These are phyloP conservation scores for Teleiodes luculella DNA, from an alignment of 2,888 invertebrate species.

Conservation along the genomic window DNA sequence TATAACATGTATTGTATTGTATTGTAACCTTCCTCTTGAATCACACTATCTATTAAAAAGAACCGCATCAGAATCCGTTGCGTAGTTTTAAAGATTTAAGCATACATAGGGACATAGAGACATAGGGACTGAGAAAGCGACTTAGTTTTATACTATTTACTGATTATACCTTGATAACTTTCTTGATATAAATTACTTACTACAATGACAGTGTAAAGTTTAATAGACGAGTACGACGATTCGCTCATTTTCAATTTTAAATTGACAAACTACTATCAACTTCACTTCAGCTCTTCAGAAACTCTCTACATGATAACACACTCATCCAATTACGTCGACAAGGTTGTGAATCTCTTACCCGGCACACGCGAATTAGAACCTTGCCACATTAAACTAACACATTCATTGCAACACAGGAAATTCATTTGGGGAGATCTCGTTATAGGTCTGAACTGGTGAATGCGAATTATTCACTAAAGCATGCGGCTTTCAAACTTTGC, in stretches of 20 bases:
- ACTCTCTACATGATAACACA: constrained; percentile 9
- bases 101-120: no score
- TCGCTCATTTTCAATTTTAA: background rate
- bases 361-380: constrained; percentile 36
- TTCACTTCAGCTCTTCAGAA: background rate
- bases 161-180: no score
- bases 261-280: background rate
- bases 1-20: no score
- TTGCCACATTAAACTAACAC: constrained; percentile 32
- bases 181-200: no score
- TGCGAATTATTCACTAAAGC: constrained; percentile 24
- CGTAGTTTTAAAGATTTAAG: no score
- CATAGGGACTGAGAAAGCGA: no score
- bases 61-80: no score
- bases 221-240: no score
- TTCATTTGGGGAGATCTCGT: constrained; percentile 25
- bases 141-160: no score
- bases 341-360: constrained; percentile 33
- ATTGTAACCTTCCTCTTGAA: no score
- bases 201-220: no score
- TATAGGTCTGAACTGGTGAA: constrained; percentile 21
- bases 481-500: constrained; percentile 5
- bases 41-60: no score
- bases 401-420: constrained; percentile 33
- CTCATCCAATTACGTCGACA: constrained; percentile 35